Evolutionary conservation across 2,888 invertebrate genomes (phyloP).

Genomic region (Ophioninae sp.): DNA sequence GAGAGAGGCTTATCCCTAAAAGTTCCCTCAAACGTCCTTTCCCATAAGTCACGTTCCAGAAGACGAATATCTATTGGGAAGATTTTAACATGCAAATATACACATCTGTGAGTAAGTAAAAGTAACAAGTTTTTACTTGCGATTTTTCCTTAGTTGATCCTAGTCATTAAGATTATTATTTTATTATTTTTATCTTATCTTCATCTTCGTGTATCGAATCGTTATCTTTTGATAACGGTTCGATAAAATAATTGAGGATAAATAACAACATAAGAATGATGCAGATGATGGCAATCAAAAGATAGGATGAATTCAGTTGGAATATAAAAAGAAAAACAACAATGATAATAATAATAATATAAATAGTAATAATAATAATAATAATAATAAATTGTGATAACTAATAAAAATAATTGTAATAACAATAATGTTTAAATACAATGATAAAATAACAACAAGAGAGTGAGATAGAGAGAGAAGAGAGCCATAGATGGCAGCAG

Average conservation of each 20-base stretch:
- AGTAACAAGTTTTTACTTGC: no score
- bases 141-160: no score
- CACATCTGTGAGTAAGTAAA: background rate
- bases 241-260: no score
- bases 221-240: no score
- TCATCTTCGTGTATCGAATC: no score
- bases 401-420: conserved; percentile 15
- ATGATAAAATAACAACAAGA: conserved; percentile 2
- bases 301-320: no score
- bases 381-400: no score
- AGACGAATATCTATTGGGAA: background rate
- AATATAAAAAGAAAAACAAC: background rate
- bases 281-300: no score
- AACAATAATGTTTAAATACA: conserved; percentile 38
- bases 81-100: background rate
- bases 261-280: no score
- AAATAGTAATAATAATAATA: conserved; percentile 33
- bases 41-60: background rate
- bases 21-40: conserved; percentile 13
- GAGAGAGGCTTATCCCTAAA: background rate
- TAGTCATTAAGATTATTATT: no score
- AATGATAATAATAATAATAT: background rate
- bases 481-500: conserved; percentile 48
- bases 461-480: conserved; percentile 62
- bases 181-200: no score